Evolutionary conservation across 2,888 invertebrate genomes (phyloP).

Genomic region (Anorthoa munda): DNA sequence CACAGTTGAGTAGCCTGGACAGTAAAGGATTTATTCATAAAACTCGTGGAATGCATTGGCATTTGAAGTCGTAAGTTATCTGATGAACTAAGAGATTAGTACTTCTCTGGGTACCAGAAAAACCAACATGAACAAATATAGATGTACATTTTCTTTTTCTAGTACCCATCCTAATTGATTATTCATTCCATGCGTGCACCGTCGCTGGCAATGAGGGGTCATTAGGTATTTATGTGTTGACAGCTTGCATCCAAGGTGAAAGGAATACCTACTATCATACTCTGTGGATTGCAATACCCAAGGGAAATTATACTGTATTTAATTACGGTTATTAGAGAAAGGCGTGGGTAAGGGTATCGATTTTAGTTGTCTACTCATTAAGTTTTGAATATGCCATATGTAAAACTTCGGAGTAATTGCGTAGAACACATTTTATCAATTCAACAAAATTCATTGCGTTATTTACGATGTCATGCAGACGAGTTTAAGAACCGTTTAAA

Average conservation of each 20-base stretch:
- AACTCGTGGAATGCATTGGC: too few relatives aligned
- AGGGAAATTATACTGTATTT: conserved; percentile 23
- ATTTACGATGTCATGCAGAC: too few relatives aligned
- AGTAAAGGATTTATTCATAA: too few relatives aligned
- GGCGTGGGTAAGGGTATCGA: neutral
- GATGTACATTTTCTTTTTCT: neutral
- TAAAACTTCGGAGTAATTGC: too few relatives aligned
- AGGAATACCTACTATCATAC: conserved; percentile 26
- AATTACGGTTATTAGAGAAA: conserved; percentile 21
- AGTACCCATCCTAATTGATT: neutral
- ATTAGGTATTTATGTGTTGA: conserved; percentile 34
- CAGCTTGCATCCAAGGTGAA: conserved; percentile 42
- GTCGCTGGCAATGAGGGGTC: neutral
- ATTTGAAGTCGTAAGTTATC: too few relatives aligned
- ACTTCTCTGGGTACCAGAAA: neutral
- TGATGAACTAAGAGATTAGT: too few relatives aligned
- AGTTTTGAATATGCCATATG: neutral
- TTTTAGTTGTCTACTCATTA: neutral
- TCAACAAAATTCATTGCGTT: too few relatives aligned
- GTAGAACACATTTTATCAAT: too few relatives aligned
- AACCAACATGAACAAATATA: neutral
- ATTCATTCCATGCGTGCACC: conserved; percentile 21
- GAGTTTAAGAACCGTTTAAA: too few relatives aligned
- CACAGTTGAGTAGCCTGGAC: too few relatives aligned
- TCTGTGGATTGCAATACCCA: conserved; percentile 3